A percentile compares a stretch with the other conserved stretches of the same genome.
These are phyloP conservation scores for Ornithoptera priamus DNA, from an alignment of 2,888 invertebrate species.

Conservation along the genomic window DNA sequence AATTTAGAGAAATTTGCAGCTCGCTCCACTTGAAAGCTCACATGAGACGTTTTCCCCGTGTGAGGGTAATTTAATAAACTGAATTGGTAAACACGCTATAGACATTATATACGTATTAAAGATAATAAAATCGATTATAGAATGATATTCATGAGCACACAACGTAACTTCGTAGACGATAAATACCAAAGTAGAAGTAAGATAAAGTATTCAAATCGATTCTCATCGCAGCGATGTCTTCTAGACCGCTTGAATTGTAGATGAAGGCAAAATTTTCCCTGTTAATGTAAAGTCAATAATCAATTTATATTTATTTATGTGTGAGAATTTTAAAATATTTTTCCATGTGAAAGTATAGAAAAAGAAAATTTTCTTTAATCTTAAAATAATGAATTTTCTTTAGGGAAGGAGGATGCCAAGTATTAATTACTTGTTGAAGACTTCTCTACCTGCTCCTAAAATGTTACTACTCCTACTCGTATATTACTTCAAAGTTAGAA, in stretches of 20 bases:
- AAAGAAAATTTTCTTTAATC: not conserved
- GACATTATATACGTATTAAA: slow-evolving; percentile 2
- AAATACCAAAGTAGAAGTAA: slow-evolving; percentile 10
- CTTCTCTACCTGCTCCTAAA: too few species aligned
- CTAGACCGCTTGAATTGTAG: slow-evolving; percentile 14
- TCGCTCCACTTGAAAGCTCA: slow-evolving; percentile 38
- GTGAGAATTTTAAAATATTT: not conserved
- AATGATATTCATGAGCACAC: slow-evolving; percentile 7
- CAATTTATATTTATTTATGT: not conserved
- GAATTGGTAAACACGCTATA: not conserved
- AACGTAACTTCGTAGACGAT: slow-evolving; percentile 9
- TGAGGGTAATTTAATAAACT: slow-evolving; percentile 7
- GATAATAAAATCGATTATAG: not conserved
- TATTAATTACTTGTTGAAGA: too few species aligned
- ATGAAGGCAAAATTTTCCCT: slow-evolving; percentile 7
- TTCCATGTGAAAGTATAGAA: not conserved
- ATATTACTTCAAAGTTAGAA: too few species aligned
- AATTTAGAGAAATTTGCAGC: slow-evolving; percentile 63
- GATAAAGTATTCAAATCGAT: slow-evolving; percentile 14
- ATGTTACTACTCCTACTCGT: too few species aligned
- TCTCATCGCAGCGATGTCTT: slow-evolving; percentile 1
- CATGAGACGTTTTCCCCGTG: slow-evolving; percentile 16
- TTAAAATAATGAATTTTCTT: too few species aligned
- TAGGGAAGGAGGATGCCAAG: too few species aligned
- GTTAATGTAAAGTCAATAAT: slow-evolving; percentile 1